Conservation (phyloP, 2,888 invertebrate genomes). For the Eurytoma adleriae region DNA sequence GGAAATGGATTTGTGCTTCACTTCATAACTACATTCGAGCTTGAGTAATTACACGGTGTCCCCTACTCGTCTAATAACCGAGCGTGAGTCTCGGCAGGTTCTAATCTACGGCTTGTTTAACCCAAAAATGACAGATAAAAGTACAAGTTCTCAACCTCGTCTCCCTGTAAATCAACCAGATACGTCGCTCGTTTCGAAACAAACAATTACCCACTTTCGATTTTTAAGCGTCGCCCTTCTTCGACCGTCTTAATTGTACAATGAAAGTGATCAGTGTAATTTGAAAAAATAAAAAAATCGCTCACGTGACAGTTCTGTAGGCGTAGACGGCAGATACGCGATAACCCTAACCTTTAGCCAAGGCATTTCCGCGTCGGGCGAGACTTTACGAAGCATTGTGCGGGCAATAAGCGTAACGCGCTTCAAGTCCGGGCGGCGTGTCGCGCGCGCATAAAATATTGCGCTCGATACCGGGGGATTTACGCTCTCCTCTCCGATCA, state of each 20-base stretch:
- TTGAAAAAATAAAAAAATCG: background rate
- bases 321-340: background rate
- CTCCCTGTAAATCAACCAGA: background rate
- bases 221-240: background rate
- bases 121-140: background rate
- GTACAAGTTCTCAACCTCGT: background rate
- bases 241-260: background rate
- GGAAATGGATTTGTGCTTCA: conserved; percentile 41
- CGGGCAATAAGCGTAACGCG: background rate
- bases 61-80: background rate
- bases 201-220: background rate
- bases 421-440: too few relatives aligned
- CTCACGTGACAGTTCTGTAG: background rate
- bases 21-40: conserved; percentile 25
- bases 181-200: background rate
- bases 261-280: background rate
- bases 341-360: conserved; percentile 44
- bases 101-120: background rate
- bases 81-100: background rate
- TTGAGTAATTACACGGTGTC: conserved; percentile 19
- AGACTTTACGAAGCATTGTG: background rate
- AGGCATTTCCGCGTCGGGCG: conserved; percentile 20
- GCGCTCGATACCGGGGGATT: conserved; percentile 8
- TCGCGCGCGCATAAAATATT: conserved; percentile 3
- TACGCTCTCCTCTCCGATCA: background rate